Percentiles rank a stretch among this genome's conserved stretches.
Evolutionary conservation across 2,113 vertebrate species (phyloP).

Genomic region (Bubo scandiacus): DNA sequence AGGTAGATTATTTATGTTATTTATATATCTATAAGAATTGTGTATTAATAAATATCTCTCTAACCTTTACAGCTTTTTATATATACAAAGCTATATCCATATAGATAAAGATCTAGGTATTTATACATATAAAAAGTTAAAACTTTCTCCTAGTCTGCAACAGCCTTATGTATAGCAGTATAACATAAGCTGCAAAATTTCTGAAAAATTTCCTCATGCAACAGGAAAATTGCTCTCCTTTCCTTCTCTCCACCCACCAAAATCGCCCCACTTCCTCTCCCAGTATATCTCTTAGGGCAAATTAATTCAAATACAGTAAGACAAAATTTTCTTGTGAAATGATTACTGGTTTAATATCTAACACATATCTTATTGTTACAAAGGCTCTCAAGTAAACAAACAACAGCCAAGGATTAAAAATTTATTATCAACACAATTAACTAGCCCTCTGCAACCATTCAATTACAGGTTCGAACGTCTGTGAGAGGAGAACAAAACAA

Average conservation of each 20-base stretch:
- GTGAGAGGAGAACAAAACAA: too few species aligned
- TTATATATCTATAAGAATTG: neutral
- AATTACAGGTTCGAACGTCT: too few species aligned
- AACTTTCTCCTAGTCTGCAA: neutral
- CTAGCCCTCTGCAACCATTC: too few species aligned
- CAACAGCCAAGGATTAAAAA: too few species aligned
- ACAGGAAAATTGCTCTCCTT: neutral
- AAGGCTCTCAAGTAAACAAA: too few species aligned
- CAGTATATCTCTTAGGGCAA: neutral
- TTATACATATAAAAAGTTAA: neutral
- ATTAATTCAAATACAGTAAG: neutral
- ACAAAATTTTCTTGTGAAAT: neutral
- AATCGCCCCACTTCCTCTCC: neutral
- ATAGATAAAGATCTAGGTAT: neutral
- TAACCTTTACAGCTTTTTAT: neutral
- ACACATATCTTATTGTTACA: too few species aligned
- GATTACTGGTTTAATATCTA: neutral
- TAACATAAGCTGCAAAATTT: neutral
- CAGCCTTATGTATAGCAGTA: neutral
- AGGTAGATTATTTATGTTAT: neutral
- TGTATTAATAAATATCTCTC: neutral
- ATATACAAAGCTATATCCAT: neutral
- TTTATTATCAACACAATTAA: too few species aligned
- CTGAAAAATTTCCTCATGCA: neutral
- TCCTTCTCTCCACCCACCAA: neutral